Evolutionary conservation across 2,113 vertebrate species (phyloP), one percentile per base, ranked within the genome.

Genomic region (Etia nguti): DNA sequence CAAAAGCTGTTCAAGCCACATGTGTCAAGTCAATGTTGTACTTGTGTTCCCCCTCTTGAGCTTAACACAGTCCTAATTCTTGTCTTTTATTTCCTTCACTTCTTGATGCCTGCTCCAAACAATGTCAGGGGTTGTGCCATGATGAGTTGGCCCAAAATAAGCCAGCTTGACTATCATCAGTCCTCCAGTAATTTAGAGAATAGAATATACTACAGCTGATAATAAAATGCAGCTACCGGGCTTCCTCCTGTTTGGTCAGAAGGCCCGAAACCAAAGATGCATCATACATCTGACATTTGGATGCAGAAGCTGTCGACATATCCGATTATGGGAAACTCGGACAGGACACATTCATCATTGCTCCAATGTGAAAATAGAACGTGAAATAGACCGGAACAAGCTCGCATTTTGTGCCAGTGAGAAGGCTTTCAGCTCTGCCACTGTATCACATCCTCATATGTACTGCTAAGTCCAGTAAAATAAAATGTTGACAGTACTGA

Each of bases 401-500:
- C 86, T 87, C 24, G 6, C 36, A 82, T 85, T 91, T 92, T 92
- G 83, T 55, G 86, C 86, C 89, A 88, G 70, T 75, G 91, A 86
- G 90, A 83, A 52, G 52, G 62, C 82, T 80, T 86, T 88, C 73
- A 68, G 84, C 82, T 81, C 56, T 31, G 65, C 56, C 12, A 75
- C 86, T 83, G 73, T 91, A 89, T 92, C 83, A 85, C 90, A 88
- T 88, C 84, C 81, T 84, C 65, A 38, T 16, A 80, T 92, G 90
- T 80, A 2, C 84, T 93, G 91, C 91, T 88, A 89, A 82, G 91
- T 84, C 29, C 87, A 83, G 90, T 93, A 92, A 96, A 93, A 92
- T 93, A 87, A 87, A 93, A n/a, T 1, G 93, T 90, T 85, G 91
- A 85, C 88, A 92, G 5, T n/a, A 86, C 55, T 88, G 85, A 84